Base-by-base conservation (phyloP, 2,113 vertebrate genomes). In the Cyanistes caeruleus region DNA sequence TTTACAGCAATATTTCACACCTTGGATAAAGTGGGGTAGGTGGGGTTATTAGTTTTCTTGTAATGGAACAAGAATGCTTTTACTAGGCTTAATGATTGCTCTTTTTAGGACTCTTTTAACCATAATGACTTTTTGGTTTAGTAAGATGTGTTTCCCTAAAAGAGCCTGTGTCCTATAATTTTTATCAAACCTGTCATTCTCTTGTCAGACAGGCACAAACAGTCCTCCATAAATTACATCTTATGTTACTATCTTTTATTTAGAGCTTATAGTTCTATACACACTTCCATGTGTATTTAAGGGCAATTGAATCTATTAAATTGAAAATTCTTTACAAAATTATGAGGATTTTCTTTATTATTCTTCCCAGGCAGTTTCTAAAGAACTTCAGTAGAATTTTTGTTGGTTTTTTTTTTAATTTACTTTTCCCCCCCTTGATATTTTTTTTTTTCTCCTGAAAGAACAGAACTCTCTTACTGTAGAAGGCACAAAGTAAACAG, bases 361-460 rank as follows among this genome's bases (percentile, higher is more conserved):
- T 65, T 73, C 23, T 89, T 84, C 83, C 30, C 31, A 77, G 11
- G 7, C 5, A 30, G 16, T 86, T 95, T 80, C 43, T 83, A 48
- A 72, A 87, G 8, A n/a, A 48, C 5, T 49, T 70, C 27, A 70
- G 23, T 12, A 22, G 37, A 59, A 41, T 65, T 73, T 73, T 65
- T 92, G 3, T 15, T 49, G 12, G 19, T 27, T 60, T 23, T 9
- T 31, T 31, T 39, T n/a, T 44, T 12, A 39, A 39, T 51, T 44
- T 2, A 5, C 52, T 5, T 35, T 21, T 33, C 21, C 2, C 5
- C 4, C 16, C 15, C 23, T 23, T 2, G 11, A 8, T 28, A 8
- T 28, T 44, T 59, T 43, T 68, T 80, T 53, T 82, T 62, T 55
- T 46, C 3, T 15, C 11, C 24, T 27, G 2, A 31, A 94, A 78